Conservation (phyloP, 2,888 invertebrate species). For the Aquatica leii region DNA sequence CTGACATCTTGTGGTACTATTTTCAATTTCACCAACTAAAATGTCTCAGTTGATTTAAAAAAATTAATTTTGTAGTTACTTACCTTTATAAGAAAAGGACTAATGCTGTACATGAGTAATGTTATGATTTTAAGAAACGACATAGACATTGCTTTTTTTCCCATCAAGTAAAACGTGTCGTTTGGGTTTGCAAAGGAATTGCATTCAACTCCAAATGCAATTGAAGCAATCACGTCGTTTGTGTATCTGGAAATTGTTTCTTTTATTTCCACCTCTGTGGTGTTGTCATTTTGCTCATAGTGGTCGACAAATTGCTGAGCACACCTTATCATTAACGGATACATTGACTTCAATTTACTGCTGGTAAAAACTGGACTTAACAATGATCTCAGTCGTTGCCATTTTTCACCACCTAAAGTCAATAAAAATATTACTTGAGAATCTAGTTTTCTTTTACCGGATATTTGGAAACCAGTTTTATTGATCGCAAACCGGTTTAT, state of each 20-base stretch:
- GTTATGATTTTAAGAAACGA: no score
- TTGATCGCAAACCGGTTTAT: no score
- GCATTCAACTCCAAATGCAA: conserved; percentile 2
- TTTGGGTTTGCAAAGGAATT: not conserved
- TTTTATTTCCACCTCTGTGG: not conserved
- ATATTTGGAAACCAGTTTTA: no score
- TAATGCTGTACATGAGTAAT: no score
- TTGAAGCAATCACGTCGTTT: not conserved
- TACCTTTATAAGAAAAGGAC: conserved; percentile 11
- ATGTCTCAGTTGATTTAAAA: not conserved
- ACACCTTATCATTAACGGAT: not conserved
- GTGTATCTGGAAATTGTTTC: not conserved
- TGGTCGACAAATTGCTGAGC: conserved; percentile 2
- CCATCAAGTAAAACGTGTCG: not conserved
- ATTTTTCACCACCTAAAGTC: not conserved
- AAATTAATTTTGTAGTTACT: not conserved
- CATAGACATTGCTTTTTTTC: not conserved
- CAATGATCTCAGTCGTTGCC: not conserved
- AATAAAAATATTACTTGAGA: no score
- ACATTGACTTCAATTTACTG: conserved; percentile 2
- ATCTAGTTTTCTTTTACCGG: no score
- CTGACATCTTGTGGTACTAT: conserved; percentile 35
- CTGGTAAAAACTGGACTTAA: conserved; percentile 5
- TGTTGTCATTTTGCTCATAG: not conserved
- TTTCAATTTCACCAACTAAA: conserved; percentile 31